Base-by-base conservation (phyloP, 2,113 vertebrate species). In the Salvator merianae region DNA sequence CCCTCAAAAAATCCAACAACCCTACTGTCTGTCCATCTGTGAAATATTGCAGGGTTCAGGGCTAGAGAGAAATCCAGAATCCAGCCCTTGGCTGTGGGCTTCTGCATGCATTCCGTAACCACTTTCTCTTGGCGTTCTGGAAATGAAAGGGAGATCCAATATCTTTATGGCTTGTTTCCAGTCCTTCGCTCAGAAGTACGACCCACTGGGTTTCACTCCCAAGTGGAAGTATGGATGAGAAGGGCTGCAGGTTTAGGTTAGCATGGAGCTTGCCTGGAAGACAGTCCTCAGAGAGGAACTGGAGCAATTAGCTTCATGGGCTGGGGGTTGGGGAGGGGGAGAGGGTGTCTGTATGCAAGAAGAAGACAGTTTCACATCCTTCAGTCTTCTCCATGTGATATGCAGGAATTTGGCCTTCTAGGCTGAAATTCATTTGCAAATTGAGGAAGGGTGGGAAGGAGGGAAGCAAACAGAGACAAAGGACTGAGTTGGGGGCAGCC, bases 361-460 rank as follows among this genome's bases (percentile, higher is more conserved):
- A 62, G 53, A 38, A 74, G 50, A 24, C n/a, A 36, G 13, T 43
- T 47, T 74, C 81, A 82, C 81, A 82, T 82, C 81, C 55, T 12
- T 13, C 55, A 63, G 18, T 53, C 70, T 71, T 53, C 32, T 26
- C 79, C 40, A 81, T 81, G 66, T 82, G 81, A 82, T 82, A 82
- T 82, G 81, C 81, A 82, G 81, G 70, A 82, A 82, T 82, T 73
- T 74, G 81, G 81, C 81, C 81, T 74, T 82, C 71, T 63, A 82
- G 81, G 81, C 70, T 63, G 53, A 82, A 82, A 82, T 74, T 74
- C 81, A 82, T 74, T 82, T 82, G 81, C 81, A 74, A 82, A 82
- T 82, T 74, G 81, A 74, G 81, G 71, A 82, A 82, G 69, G 80
- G 34, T 30, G 53, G 80, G 80, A 71, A 59, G 32, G 28, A 62